Evolutionary conservation across 2,797 vertebrate genomes (phyloP).

Genomic region (Trichosurus vulpecula): DNA sequence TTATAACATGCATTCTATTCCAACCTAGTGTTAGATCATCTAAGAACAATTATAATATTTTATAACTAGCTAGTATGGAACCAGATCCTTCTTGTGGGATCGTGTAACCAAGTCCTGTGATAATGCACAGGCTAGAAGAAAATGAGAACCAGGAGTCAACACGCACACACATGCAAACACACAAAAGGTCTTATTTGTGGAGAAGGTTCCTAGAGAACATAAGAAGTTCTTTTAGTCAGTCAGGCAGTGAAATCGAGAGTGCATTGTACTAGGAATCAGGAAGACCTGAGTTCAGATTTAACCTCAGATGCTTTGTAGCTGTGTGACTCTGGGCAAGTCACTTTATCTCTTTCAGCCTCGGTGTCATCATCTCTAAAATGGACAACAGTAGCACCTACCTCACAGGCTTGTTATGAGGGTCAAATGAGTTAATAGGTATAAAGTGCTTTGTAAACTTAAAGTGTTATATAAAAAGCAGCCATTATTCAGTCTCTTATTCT

Average conservation of each 20-base stretch:
- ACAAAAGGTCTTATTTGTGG: too few species aligned
- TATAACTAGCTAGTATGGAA: not conserved
- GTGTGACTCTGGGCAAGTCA: not conserved
- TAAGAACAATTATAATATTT: not conserved
- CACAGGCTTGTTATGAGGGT: too few species aligned
- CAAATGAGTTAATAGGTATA: not conserved
- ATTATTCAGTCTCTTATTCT: not conserved
- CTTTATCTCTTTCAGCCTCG: not conserved
- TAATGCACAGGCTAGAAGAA: not conserved
- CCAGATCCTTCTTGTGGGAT: constrained; percentile 4
- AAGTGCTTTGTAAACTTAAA: not conserved
- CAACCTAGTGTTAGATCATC: not conserved
- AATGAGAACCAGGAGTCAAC: too few species aligned
- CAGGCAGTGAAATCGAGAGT: not conserved
- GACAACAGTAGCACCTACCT: too few species aligned
- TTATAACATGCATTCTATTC: not conserved
- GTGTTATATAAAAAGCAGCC: not conserved
- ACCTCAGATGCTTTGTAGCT: not conserved
- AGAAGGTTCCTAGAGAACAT: too few species aligned
- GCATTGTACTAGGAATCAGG: too few species aligned
- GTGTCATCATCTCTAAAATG: not conserved
- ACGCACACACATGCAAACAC: too few species aligned
- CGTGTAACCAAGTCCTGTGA: not conserved
- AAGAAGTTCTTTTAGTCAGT: too few species aligned
- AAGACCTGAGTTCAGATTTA: not conserved